Percentiles rank a stretch among this genome's conserved stretches.
These are phyloP conservation scores for Gopherus flavomarginatus DNA, from an alignment of 2,113 vertebrate species.

Conservation along the genomic window DNA sequence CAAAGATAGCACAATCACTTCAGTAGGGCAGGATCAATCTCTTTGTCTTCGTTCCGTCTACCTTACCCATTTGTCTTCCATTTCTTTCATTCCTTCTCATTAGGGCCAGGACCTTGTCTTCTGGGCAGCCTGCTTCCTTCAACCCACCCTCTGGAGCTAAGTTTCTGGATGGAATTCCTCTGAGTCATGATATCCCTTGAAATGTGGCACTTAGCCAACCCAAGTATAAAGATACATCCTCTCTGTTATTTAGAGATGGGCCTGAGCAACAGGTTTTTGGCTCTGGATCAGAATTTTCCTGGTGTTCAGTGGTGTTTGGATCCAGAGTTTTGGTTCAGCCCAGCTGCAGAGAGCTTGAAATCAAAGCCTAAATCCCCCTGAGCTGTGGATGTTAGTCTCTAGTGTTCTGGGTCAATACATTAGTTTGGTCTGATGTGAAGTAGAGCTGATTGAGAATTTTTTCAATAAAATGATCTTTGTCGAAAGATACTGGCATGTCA, in stretches of 20 bases:
- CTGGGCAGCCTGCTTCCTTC: background rate
- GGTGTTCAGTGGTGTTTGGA: background rate
- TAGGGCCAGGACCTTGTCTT: background rate
- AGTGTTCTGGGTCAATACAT: background rate
- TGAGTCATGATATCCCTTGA: background rate
- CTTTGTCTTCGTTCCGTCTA: background rate
- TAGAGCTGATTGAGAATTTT: background rate
- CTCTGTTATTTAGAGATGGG: background rate
- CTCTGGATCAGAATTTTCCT: background rate
- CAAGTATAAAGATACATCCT: background rate
- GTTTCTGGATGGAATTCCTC: background rate
- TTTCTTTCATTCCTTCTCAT: background rate
- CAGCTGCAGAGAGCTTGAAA: background rate
- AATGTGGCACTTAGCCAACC: accelerated
- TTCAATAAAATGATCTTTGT: too few relatives aligned
- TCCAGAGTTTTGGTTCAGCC: background rate
- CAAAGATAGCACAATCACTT: too few relatives aligned
- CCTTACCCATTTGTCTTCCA: background rate
- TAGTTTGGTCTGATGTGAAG: background rate
- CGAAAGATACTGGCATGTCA: too few relatives aligned
- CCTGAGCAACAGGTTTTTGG: background rate
- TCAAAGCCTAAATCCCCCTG: background rate
- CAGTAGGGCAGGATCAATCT: background rate
- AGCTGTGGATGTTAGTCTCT: background rate
- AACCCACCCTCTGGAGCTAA: background rate